Base-by-base conservation (phyloP, 2,888 invertebrate species). In the Tenthredo distinguenda region DNA sequence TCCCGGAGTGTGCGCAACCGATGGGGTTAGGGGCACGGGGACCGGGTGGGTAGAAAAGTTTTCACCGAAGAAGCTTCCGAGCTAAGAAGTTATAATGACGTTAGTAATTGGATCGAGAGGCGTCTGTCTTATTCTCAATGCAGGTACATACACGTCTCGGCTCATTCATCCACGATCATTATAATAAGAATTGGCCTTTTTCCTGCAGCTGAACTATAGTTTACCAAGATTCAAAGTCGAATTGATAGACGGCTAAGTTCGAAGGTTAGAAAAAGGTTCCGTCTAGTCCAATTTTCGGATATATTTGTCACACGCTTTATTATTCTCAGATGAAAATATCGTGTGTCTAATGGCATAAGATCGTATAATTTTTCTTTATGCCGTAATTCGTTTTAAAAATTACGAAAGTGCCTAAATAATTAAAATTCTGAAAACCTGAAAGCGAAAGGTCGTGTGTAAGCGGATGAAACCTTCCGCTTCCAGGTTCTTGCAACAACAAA, bases 21-120 rank as follows among this genome's bases (percentile, higher is more conserved):
- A 62, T 21, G 26, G 26, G 26, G 2, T 55, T 55, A 26, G 62
- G 68, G 12, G 34, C 18, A 5, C 34, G 18, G 5, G 71, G 15
- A 31, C 9, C n/a, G 7, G 7, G 10, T 26, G 21, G n/a, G 26
- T 21, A 26, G 76, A 47, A 55, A 55, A 77, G 18, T 50, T 77
- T 77, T 77, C 26, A 15, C 34, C 77, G 55, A 18, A 50, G 72
- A 43, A 74, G 72, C 72, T 74, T 40, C 12, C 50, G 31, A 50
- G 77, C 50, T 31, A n/a, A 31, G 55, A 55, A 77, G 55, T 77
- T 55, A n/a, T 77, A 77, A 77, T 77, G 77, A 77, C 77, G 77
- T 77, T 77, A 55, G 77, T 77, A 77, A 77, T 77, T 50, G 77
- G 77, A 77, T 77, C 77, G 50, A 34, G 55, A 77, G 77, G n/a